A percentile compares a stretch with the other conserved stretches of the same genome.
phyloP scores from a whole-genome alignment of 2,888 invertebrate genomes.

The Geotrupes spiniger region DNA sequence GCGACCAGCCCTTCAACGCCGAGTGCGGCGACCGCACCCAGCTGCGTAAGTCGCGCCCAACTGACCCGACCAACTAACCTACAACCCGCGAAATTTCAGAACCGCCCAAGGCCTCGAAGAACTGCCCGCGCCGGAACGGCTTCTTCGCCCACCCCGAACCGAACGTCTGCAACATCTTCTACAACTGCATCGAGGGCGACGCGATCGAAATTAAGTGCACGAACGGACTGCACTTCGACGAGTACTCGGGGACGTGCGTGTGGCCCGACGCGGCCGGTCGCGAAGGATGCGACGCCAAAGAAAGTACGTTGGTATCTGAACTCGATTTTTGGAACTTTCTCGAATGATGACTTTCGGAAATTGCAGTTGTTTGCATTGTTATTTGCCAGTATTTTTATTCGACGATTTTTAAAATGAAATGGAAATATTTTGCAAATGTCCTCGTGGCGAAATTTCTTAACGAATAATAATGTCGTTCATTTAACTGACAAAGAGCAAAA shows the following conservation, averaged over 20 bases:
- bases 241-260: conserved; percentile 84
- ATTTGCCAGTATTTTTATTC: no score
- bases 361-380: background rate
- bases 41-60: conserved; percentile 67
- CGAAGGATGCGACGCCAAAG: conserved; percentile 61
- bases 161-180: conserved; percentile 79
- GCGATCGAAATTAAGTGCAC: conserved; percentile 78
- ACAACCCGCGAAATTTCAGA: conserved; percentile 53
- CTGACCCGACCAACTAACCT: background rate
- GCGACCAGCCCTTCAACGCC: conserved; percentile 89
- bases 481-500: no score
- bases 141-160: conserved; percentile 89
- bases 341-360: no score
- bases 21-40: conserved; percentile 86
- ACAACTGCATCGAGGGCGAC: conserved; percentile 85
- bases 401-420: no score
- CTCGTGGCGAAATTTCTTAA: no score
- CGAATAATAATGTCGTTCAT: no score
- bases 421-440: no score
- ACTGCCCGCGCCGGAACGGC: conserved; percentile 83
- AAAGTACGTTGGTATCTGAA: conserved; percentile 40
- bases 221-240: conserved; percentile 86
- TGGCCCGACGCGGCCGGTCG: conserved; percentile 83
- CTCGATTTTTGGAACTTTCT: no score
- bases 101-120: conserved; percentile 66